Percentiles rank a stretch among this genome's conserved stretches.
These are phyloP conservation scores for Pterocles burchelli DNA, from an alignment of 2,113 vertebrate genomes.

Conservation along the genomic window DNA sequence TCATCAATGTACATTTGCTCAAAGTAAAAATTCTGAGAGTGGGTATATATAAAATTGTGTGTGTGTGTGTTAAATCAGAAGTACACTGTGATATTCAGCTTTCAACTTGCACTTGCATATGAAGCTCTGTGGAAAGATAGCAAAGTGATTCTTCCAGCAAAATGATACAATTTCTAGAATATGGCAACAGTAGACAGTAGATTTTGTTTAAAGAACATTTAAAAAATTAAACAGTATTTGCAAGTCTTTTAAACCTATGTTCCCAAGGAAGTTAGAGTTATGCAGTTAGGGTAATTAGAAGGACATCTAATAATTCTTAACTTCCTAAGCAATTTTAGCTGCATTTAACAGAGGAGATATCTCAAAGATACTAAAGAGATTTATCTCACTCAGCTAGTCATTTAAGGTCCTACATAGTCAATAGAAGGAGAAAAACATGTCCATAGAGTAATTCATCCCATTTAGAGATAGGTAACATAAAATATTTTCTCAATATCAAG, in stretches of 20 bases:
- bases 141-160: not conserved
- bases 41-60: not conserved
- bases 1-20: not conserved
- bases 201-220: not conserved
- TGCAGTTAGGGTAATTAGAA: not conserved
- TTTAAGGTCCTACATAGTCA: not conserved
- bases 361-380: not conserved
- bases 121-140: not conserved
- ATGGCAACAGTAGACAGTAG: not conserved
- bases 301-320: not conserved
- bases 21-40: conserved; percentile 16
- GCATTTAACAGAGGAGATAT: not conserved
- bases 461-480: not conserved
- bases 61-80: not conserved
- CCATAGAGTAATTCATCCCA: not conserved
- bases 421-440: not conserved
- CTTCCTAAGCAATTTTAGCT: not conserved
- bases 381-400: not conserved
- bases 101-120: not conserved
- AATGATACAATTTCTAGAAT: not conserved
- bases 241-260: not conserved
- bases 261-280: not conserved
- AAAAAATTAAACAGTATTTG: not conserved
- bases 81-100: not conserved
- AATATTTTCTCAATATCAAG: not conserved